Evolutionary conservation across 2,113 vertebrate genomes (phyloP).

Genomic region (Raja brachyura): DNA sequence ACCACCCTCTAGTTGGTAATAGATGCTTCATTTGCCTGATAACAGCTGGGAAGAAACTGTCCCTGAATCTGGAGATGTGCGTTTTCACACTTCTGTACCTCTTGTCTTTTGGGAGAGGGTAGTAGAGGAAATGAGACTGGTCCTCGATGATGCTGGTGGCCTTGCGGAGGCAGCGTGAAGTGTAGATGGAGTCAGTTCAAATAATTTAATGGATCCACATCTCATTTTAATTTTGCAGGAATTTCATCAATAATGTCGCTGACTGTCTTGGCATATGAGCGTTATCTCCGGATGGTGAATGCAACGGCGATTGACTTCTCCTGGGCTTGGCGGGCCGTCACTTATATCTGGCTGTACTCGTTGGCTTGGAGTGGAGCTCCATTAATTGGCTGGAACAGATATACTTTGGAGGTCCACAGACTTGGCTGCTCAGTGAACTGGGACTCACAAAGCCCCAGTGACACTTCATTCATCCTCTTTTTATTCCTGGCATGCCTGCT

Average conservation of each 20-base stretch:
- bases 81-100: no score
- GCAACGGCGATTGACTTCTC: conserved; percentile 79
- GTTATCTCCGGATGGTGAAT: conserved; percentile 80
- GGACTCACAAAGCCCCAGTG: conserved; percentile 75
- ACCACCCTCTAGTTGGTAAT: no score
- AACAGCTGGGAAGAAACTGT: no score
- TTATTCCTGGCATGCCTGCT: conserved; percentile 81
- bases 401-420: conserved; percentile 74
- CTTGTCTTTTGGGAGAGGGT: no score
- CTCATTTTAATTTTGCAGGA: conserved; percentile 54
- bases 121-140: no score
- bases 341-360: conserved; percentile 86
- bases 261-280: conserved; percentile 78
- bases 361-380: conserved; percentile 83
- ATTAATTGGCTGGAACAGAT: conserved; percentile 86
- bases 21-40: no score
- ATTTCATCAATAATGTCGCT: conserved; percentile 85
- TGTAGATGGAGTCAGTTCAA: no score
- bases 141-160: no score
- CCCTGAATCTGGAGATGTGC: no score
- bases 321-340: conserved; percentile 80
- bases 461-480: conserved; percentile 79
- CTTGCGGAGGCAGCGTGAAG: no score
- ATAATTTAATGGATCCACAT: background rate
- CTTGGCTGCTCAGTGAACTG: conserved; percentile 83